Evolutionary conservation across 2,888 invertebrate genomes (phyloP).

Genomic region (Stictocephala bisonia): DNA sequence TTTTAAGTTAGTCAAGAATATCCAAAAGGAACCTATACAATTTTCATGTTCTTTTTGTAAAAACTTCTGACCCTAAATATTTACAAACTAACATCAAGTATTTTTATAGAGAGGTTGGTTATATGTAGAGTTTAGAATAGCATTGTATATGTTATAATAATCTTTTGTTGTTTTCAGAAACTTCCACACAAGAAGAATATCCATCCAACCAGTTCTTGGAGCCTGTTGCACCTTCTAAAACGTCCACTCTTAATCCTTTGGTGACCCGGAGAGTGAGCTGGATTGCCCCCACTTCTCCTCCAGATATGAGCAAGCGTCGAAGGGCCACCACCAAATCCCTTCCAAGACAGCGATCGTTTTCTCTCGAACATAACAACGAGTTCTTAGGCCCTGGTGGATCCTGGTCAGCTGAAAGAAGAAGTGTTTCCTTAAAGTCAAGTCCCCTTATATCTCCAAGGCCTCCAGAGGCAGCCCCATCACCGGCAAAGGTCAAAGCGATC

Average conservation of each 20-base stretch:
- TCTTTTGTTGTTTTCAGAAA: background rate
- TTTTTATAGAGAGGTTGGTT: too few species aligned
- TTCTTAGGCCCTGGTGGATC: conserved; percentile 55
- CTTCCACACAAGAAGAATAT: background rate
- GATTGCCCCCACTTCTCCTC: conserved; percentile 45
- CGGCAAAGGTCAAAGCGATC: conserved; percentile 52
- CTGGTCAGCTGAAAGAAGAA: conserved; percentile 61
- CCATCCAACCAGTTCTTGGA: background rate
- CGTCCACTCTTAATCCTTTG: conserved; percentile 28
- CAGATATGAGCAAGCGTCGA: conserved; percentile 46
- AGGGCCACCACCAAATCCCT: conserved; percentile 54
- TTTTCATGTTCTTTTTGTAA: too few species aligned
- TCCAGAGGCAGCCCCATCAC: conserved; percentile 43
- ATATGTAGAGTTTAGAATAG: too few species aligned
- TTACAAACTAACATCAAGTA: too few species aligned
- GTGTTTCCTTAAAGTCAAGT: conserved; percentile 63
- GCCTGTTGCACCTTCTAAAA: background rate
- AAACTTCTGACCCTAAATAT: too few species aligned
- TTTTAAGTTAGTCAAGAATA: too few species aligned
- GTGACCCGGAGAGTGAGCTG: conserved; percentile 49
- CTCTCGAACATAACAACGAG: conserved; percentile 62
- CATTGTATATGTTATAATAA: too few species aligned
- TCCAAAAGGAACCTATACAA: too few species aligned
- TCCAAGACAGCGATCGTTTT: conserved; percentile 61
- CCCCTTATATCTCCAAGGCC: conserved; percentile 60